Conservation (phyloP, 2,113 vertebrate species). For the Anolis sagrei region DNA sequence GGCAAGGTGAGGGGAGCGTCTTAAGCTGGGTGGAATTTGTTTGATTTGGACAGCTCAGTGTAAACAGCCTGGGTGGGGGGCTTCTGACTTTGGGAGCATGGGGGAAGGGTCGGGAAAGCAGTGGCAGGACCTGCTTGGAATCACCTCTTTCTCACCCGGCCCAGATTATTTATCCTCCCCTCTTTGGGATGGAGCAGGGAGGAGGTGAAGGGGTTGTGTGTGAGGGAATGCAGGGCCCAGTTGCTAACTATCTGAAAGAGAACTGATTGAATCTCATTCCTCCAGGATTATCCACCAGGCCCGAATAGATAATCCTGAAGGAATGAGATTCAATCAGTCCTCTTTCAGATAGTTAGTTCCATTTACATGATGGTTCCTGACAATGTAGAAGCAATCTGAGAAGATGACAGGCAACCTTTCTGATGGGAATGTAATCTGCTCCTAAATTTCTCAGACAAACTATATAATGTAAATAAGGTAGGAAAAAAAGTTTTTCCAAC, state of each 20-base stretch:
- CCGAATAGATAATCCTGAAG: slow-evolving; percentile 2
- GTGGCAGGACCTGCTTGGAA: background rate
- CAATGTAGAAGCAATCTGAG: background rate
- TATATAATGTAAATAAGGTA: background rate
- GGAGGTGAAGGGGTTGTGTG: background rate
- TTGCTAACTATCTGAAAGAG: background rate
- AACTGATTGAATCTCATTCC: slow-evolving; percentile 2
- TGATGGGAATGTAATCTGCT: background rate
- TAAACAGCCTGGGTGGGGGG: slow-evolving; percentile 16
- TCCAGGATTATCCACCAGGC: slow-evolving; percentile 9
- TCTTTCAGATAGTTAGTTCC: background rate
- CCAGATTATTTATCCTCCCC: background rate
- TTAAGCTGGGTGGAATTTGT: slow-evolving; percentile 37
- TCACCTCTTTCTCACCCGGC: background rate
- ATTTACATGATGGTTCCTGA: background rate
- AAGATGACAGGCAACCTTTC: no score
- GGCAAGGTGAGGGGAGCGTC: background rate
- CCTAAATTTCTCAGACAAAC: background rate
- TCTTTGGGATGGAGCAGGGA: slow-evolving; percentile 11
- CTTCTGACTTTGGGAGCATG: background rate
- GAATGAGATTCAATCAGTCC: slow-evolving; percentile 2
- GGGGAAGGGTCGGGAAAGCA: slow-evolving; percentile 4
- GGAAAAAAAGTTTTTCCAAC: background rate
- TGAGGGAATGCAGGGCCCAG: background rate
- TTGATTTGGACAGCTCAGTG: slow-evolving; percentile 36